Conservation (phyloP, 2,888 invertebrate species). For the Neoaliturus tenellus region DNA sequence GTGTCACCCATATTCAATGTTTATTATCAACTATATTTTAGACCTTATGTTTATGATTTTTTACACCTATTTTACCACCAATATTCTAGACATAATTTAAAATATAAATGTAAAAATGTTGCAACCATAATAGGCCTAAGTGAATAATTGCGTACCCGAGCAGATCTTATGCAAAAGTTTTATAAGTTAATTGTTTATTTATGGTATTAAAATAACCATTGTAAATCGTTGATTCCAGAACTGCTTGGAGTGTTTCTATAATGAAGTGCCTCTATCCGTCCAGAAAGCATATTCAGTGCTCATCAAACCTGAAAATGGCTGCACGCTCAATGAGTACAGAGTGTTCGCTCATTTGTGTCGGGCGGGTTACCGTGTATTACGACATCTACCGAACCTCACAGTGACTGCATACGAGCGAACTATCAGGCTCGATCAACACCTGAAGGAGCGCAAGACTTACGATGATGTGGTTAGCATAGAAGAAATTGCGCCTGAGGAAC, state of each 20-base stretch:
- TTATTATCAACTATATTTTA: no score
- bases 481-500: background rate
- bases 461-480: background rate
- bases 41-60: no score
- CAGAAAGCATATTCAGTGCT: constrained; percentile 80
- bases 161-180: no score
- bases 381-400: constrained; percentile 70
- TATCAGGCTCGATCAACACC: constrained; percentile 59
- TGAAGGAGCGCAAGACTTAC: constrained; percentile 36
- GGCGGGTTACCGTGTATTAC: constrained; percentile 76
- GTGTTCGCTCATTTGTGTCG: constrained; percentile 78
- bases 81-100: no score
- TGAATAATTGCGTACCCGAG: no score
- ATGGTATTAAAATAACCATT: background rate
- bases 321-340: constrained; percentile 75
- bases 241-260: constrained; percentile 76
- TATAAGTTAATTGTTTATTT: no score
- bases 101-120: no score
- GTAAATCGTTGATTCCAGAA: constrained; percentile 75
- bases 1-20: no score
- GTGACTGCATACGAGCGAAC: constrained; percentile 62
- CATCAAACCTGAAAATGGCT: constrained; percentile 70
- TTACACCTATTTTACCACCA: no score
- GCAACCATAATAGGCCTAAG: no score
- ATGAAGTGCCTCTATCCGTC: constrained; percentile 77